Percentiles rank a stretch among this genome's conserved stretches.
These are phyloP conservation scores for Styela clava DNA, from an alignment of 23 tunicate genomes.

Conservation along the genomic window DNA sequence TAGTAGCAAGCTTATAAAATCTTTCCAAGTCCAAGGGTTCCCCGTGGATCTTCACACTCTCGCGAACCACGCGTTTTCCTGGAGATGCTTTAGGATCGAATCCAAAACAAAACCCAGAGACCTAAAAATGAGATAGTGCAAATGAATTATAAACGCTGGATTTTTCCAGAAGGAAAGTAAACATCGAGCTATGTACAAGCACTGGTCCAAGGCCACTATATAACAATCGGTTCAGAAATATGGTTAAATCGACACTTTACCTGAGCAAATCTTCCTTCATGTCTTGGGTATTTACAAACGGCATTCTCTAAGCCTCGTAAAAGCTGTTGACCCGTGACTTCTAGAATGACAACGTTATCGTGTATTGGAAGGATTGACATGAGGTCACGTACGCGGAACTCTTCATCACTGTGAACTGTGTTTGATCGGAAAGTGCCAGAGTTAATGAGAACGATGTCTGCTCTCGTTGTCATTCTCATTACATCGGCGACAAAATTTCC, in stretches of 20 bases:
- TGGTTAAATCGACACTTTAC: no score
- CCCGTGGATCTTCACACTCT: conserved; percentile 39
- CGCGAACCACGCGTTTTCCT: conserved; percentile 35
- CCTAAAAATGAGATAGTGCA: conserved; percentile 21
- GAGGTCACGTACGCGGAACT: conserved; percentile 65
- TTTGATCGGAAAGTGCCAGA: conserved; percentile 87
- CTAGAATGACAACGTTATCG: conserved; percentile 70
- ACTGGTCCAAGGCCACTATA: no score
- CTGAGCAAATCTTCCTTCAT: conserved; percentile 88
- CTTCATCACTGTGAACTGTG: conserved; percentile 38
- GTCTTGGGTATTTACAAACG: conserved; percentile 67
- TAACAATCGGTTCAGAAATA: no score
- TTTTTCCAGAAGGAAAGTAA: background rate
- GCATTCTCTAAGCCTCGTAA: conserved; percentile 82
- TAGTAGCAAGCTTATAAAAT: conserved; percentile 67
- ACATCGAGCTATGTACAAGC: no score
- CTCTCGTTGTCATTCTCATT: conserved; percentile 55
- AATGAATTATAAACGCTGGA: background rate
- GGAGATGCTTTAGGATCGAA: conserved; percentile 46
- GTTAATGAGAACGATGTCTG: conserved; percentile 74
- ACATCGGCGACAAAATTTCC: conserved; percentile 89
- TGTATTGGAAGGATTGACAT: conserved; percentile 85
- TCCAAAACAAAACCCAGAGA: conserved; percentile 58
- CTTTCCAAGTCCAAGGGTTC: conserved; percentile 53
- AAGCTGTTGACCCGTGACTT: conserved; percentile 65